Percentiles rank a stretch among this genome's conserved stretches.
phyloP scores from a whole-genome alignment of 2,888 invertebrate species.

The Stomorhina lunata region DNA sequence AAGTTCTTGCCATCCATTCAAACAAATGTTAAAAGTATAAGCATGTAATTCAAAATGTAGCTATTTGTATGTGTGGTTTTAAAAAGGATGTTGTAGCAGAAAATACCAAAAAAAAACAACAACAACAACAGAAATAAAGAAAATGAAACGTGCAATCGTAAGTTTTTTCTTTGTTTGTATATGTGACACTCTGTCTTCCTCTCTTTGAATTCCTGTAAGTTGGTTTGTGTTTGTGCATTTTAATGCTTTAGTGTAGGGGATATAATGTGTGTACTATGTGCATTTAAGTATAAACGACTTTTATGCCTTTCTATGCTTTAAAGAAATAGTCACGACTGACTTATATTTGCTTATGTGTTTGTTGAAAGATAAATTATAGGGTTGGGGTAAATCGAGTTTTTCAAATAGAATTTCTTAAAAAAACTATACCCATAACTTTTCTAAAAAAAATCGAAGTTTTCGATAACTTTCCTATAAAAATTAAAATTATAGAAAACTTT shows the following conservation, averaged over 20 bases:
- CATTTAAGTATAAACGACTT: conserved; percentile 40
- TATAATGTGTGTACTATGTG: conserved; percentile 6
- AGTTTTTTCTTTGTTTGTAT: conserved; percentile 29
- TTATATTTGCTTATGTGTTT: conserved; percentile 11
- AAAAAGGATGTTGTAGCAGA: neutral
- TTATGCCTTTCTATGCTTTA: conserved; percentile 38
- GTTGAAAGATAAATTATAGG: conserved; percentile 8
- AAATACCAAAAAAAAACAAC: neutral
- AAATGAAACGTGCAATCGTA: conserved; percentile 55
- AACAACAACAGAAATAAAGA: conserved; percentile 23
- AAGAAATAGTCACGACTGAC: conserved; percentile 52
- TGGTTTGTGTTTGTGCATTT: conserved; percentile 1
- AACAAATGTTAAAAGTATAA: conserved; percentile 56
- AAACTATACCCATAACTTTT: too few species aligned
- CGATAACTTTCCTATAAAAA: too few species aligned
- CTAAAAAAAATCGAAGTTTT: too few species aligned
- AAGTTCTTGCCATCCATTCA: conserved; percentile 58
- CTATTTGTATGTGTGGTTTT: neutral
- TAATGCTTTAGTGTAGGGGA: neutral
- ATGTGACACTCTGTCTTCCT: conserved; percentile 6
- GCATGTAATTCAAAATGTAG: too few species aligned
- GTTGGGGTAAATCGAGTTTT: neutral
- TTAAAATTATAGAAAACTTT: too few species aligned
- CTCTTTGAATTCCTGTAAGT: neutral
- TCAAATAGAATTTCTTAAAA: too few species aligned